Evolutionary conservation across 2,888 invertebrate species (phyloP).

Genomic region (Rhagophthalmus giganteus): DNA sequence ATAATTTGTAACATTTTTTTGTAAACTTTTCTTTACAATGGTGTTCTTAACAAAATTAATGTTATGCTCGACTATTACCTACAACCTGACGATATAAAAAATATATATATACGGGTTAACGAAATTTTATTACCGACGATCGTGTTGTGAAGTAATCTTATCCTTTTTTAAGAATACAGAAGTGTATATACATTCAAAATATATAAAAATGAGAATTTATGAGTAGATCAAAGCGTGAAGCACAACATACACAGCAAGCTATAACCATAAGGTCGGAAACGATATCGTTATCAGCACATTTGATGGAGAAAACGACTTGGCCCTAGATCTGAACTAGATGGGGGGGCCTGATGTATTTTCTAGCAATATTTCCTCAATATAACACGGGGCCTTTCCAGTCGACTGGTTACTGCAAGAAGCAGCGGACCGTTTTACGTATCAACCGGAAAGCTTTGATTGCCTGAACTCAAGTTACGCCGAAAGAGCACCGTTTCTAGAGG

Average conservation of each 20-base stretch:
- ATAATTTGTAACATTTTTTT: too few species aligned
- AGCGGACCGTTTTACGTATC: constrained; percentile 31
- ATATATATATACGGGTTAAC: neutral
- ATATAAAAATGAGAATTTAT: constrained; percentile 14
- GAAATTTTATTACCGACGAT: constrained; percentile 7
- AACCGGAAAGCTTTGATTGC: constrained; percentile 34
- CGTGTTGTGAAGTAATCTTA: constrained; percentile 1
- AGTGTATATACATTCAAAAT: constrained; percentile 16
- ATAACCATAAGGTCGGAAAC: constrained; percentile 21
- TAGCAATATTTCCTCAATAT: constrained; percentile 34
- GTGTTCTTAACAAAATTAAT: too few species aligned
- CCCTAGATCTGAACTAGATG: constrained; percentile 23
- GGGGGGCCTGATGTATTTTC: constrained; percentile 33
- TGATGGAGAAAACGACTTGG: constrained; percentile 18
- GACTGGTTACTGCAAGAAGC: constrained; percentile 29
- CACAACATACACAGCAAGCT: constrained; percentile 5
- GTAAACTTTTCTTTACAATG: constrained; percentile 1
- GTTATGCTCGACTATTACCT: too few species aligned
- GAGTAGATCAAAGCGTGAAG: constrained; percentile 11
- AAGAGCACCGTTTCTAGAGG: constrained; percentile 32
- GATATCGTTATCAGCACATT: constrained; percentile 29
- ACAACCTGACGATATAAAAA: too few species aligned
- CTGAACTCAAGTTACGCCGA: constrained; percentile 30
- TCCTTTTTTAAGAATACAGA: neutral
- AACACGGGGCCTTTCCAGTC: constrained; percentile 30